Conservation (phyloP, 2,888 invertebrate species). For the Diplazon laetatorius region DNA sequence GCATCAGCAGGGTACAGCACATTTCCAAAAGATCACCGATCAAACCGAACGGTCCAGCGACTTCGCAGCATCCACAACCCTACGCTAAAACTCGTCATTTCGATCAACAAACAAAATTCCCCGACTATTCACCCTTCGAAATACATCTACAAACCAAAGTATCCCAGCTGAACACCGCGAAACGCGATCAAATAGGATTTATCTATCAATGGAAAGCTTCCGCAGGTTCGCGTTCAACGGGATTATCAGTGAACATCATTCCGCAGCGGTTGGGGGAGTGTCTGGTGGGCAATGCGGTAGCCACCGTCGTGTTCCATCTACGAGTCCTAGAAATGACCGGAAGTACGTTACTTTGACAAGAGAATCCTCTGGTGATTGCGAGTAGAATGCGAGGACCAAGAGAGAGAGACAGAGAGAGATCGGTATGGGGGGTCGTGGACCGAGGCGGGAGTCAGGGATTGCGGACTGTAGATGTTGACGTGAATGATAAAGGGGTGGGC, state of each 20-base stretch:
- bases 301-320: background rate
- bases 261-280: background rate
- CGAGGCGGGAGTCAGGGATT: conserved; percentile 33
- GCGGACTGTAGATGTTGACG: conserved; percentile 49
- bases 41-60: too few relatives aligned
- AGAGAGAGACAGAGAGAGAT: conserved; percentile 20
- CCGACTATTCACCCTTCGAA: too few relatives aligned
- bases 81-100: too few relatives aligned
- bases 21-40: too few relatives aligned
- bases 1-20: too few relatives aligned
- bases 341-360: conserved; percentile 42
- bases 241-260: background rate
- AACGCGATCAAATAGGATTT: background rate
- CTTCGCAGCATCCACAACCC: too few relatives aligned
- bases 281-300: background rate
- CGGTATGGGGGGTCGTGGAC: conserved; percentile 10
- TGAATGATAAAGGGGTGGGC: conserved; percentile 60
- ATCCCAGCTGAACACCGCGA: too few relatives aligned
- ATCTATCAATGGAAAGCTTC: too few relatives aligned
- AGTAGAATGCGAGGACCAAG: conserved; percentile 38
- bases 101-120: background rate
- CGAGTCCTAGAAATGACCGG: conserved; percentile 34
- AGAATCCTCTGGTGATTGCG: conserved; percentile 22
- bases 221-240: background rate
- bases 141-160: too few relatives aligned